Percentiles rank a stretch among this genome's conserved stretches.
phyloP scores from a whole-genome alignment of 1,140 invertebrate species.

The Psilanteris sp. region DNA sequence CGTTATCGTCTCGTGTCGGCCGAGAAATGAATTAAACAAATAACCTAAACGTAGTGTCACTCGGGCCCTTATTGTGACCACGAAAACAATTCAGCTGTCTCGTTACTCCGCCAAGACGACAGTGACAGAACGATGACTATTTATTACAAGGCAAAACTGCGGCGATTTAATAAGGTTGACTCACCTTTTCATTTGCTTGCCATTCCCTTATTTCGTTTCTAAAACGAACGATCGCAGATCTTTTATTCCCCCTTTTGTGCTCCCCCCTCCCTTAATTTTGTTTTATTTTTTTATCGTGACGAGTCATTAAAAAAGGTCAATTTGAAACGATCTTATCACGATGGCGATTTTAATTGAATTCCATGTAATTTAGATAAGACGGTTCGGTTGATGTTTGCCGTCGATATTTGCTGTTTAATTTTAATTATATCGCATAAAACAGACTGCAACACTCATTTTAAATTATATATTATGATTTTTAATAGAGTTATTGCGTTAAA shows the following conservation, averaged over 20 bases:
- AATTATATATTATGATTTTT: too few species aligned
- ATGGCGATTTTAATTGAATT: constrained; percentile 9
- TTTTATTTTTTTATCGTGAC: constrained; percentile 28
- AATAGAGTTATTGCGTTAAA: too few species aligned
- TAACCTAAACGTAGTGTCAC: constrained; percentile 49
- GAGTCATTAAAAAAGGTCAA: constrained; percentile 35
- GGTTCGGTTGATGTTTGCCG: too few species aligned
- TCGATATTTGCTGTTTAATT: too few species aligned
- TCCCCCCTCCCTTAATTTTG: too few species aligned
- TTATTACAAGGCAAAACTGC: constrained; percentile 52
- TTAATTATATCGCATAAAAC: constrained; percentile 17
- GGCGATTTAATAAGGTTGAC: constrained; percentile 36
- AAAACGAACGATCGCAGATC: constrained; percentile 31
- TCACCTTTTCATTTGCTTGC: constrained; percentile 33
- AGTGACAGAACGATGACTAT: constrained; percentile 52
- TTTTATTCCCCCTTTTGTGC: too few species aligned
- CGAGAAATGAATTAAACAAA: constrained; percentile 54
- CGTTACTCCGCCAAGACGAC: constrained; percentile 33
- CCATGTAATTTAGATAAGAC: constrained; percentile 3
- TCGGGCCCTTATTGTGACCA: constrained; percentile 29
- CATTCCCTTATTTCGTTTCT: constrained; percentile 2
- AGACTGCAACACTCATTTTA: too few species aligned
- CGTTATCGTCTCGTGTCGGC: constrained; percentile 53
- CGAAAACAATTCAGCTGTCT: constrained; percentile 46
- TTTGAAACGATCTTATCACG: constrained; percentile 18